Evolutionary conservation across 2,113 vertebrate genomes (phyloP).

Genomic region (Acanthisitta chloris): DNA sequence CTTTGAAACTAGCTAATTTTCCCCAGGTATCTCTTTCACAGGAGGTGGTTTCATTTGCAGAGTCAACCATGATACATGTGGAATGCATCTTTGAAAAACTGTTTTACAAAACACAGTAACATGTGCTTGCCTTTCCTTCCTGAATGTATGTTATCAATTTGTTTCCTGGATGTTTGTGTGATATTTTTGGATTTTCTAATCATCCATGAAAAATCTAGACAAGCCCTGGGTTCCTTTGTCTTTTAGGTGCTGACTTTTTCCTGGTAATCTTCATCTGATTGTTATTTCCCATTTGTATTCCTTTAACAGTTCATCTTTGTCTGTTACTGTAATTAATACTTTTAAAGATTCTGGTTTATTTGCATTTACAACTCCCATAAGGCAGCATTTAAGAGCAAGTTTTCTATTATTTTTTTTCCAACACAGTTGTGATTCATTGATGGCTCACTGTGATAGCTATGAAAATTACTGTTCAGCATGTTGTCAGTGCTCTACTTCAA

Average conservation of each 20-base stretch:
- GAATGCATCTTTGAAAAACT: rapidly evolving
- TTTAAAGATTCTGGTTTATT: not conserved
- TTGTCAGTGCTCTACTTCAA: not conserved
- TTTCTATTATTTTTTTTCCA: not conserved
- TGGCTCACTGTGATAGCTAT: not conserved
- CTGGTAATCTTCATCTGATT: not conserved
- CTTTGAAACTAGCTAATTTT: not conserved
- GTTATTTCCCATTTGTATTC: not conserved
- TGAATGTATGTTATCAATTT: not conserved
- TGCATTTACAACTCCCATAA: not conserved
- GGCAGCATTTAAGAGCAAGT: not conserved
- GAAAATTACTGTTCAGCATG: not conserved
- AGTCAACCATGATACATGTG: not conserved
- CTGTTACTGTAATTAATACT: not conserved
- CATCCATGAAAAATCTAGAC: not conserved
- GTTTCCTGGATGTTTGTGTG: not conserved
- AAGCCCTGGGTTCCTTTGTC: not conserved
- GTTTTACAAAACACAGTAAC: not conserved
- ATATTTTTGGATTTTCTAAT: not conserved
- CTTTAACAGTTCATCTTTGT: not conserved
- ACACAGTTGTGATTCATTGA: not conserved
- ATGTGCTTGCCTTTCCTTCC: not conserved
- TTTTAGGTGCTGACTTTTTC: not conserved
- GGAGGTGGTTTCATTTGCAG: not conserved
- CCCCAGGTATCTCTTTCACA: not conserved